These are phyloP conservation scores for Triplophysa siluroides DNA, from an alignment of 2,113 vertebrate species.

Conservation along the genomic window DNA sequence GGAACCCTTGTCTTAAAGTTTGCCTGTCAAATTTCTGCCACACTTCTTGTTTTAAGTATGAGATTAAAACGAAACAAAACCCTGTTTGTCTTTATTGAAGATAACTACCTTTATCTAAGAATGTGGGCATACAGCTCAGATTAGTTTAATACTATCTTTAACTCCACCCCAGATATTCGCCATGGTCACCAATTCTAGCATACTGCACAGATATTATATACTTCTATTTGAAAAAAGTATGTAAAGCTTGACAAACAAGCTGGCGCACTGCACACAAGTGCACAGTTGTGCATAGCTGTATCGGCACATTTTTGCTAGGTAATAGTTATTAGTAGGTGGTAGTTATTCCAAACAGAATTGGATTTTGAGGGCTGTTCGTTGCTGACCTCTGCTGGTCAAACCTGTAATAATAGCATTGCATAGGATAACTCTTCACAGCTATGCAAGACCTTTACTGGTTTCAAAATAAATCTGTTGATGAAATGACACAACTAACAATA, in stretches of 20 bases:
- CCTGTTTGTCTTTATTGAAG: background rate
- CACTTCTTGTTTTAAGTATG: background rate
- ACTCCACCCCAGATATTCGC: background rate
- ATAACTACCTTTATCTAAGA: constrained; percentile 15
- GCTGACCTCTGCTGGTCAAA: constrained; percentile 61
- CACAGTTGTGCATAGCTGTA: too few relatives aligned
- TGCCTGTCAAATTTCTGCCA: background rate
- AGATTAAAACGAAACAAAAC: constrained; percentile 1
- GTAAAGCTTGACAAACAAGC: background rate
- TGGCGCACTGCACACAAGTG: too few relatives aligned
- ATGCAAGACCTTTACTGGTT: background rate
- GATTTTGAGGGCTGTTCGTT: background rate
- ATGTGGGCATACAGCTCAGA: background rate
- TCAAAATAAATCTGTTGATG: background rate
- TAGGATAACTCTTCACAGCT: background rate
- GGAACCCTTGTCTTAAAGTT: background rate
- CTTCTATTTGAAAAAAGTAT: background rate
- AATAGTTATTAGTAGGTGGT: too few relatives aligned
- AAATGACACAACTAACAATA: background rate
- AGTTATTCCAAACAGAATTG: background rate
- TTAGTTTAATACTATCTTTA: background rate
- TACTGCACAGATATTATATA: background rate
- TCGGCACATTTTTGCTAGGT: too few relatives aligned
- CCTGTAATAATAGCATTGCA: background rate
- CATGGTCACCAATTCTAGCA: background rate